Base-by-base conservation (phyloP, 2,113 vertebrate genomes). In the Megalops atlanticus region DNA sequence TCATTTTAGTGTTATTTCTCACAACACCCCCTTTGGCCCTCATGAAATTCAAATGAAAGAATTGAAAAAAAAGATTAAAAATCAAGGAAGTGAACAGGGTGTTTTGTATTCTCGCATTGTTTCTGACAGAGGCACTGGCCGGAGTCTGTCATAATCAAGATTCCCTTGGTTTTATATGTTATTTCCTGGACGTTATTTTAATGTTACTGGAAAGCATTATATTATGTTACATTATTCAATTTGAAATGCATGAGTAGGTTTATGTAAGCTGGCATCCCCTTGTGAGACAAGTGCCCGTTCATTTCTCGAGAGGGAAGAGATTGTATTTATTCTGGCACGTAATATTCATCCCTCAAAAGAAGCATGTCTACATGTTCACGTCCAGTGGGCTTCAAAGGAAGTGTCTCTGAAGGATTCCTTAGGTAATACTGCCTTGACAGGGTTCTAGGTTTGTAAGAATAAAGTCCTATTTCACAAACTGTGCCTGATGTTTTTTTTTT, bases 11-110 rank as follows among this genome's bases (percentile, higher is more conserved):
- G 5, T 64, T 10, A 31, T 24, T n/a, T n/a, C 52, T 64, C 58
- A 24, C 58, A 64, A 10, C 31, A n/a, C 58, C 31, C 76, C 47
- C 21, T 27, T 80, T 72, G 36, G 69, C 79, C 79, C 79, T 45
- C 47, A 58, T 35, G 79, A 73, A 54, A 49, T 54, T 82, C 33
- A 79, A 31, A 78, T 79, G 70, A 41, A 52, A 45, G 52, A 16
- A 45, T 82, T 78, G 58, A 31, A 12, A 39, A 52, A 27, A 58
- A 0, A 58, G 43, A 58, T 47, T 24, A 35, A 14, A 33, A 54
- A 21, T 10, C 18, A 35, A 24, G 54, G 33, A 77, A 36, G 21
- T 12, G 39, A 47, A 43, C 33, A 54, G 64, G 40, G 1, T 36
- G 54, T 18, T 11, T 35, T 14, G 7, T 58, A n/a, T 58, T 58